Conservation (phyloP, 92 coral and sea anemone genomes). For the Palythoa grandis region DNA sequence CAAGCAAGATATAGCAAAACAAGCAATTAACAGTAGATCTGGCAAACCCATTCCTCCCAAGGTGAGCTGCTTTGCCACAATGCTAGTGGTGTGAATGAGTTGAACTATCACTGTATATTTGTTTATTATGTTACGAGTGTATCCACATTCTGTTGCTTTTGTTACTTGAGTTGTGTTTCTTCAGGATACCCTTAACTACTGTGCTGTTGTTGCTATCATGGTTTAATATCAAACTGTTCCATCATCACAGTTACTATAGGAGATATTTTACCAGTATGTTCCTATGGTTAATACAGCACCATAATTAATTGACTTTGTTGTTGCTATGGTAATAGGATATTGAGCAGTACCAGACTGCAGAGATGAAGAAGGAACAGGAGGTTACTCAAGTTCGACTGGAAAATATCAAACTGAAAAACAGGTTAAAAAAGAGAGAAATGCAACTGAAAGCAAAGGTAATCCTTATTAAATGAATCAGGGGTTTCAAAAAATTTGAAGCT, state of each 20-base stretch:
- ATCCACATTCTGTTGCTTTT: neutral
- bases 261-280: neutral
- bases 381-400: slow-evolving; percentile 97
- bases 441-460: slow-evolving; percentile 95
- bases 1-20: slow-evolving; percentile 89
- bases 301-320: neutral
- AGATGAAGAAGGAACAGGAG: slow-evolving; percentile 93
- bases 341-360: slow-evolving; percentile 87
- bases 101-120: too few species aligned
- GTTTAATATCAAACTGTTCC: neutral
- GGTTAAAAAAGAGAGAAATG: slow-evolving; percentile 97
- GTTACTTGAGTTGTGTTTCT: neutral
- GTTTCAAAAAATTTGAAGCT: too few species aligned
- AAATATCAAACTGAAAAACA: slow-evolving; percentile 92
- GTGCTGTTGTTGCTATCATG: neutral
- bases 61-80: slow-evolving; percentile 42
- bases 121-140: too few species aligned
- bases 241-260: too few species aligned
- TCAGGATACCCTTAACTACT: neutral
- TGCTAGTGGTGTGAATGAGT: too few species aligned
- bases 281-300: neutral
- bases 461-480: neutral
- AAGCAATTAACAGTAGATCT: slow-evolving; percentile 94
- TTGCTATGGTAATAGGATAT: slow-evolving; percentile 64
- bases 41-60: slow-evolving; percentile 91